Percentiles rank a stretch among this genome's conserved stretches.
phyloP scores from a whole-genome alignment of 2,888 invertebrate species.

The Oscheius onirici region DNA sequence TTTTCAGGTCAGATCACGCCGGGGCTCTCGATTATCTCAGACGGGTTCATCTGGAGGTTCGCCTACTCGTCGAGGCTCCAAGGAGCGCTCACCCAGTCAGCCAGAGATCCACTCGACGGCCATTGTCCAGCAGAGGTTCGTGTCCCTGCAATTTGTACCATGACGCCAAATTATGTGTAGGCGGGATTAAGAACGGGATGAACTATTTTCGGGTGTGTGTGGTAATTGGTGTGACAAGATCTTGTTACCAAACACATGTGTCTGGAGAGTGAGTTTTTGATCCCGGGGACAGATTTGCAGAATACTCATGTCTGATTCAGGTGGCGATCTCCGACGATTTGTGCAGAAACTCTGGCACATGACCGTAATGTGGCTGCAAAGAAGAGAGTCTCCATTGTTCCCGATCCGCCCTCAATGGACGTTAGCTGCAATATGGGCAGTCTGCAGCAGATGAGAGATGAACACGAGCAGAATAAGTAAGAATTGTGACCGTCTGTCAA shows the following conservation, averaged over 20 bases:
- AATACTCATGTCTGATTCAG: conserved; percentile 32
- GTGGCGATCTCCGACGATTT: conserved; percentile 62
- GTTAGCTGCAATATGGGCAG: conserved; percentile 52
- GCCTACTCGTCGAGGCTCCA: conserved; percentile 56
- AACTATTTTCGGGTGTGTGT: not conserved
- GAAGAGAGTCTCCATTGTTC: conserved; percentile 59
- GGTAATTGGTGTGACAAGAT: conserved; percentile 22
- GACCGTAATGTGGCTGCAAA: conserved; percentile 56
- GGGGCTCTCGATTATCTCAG: conserved; percentile 58
- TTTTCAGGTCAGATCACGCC: conserved; percentile 49
- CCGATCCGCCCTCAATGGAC: conserved; percentile 62
- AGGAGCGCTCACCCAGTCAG: conserved; percentile 59
- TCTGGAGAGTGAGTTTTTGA: not conserved
- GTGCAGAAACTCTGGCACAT: conserved; percentile 61
- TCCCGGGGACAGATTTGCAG: not conserved
- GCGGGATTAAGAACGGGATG: not conserved
- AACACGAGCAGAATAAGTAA: conserved; percentile 51
- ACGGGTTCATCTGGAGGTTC: conserved; percentile 55
- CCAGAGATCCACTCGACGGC: conserved; percentile 59
- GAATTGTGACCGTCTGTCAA: not conserved
- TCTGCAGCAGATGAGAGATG: conserved; percentile 54
- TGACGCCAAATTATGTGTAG: not conserved
- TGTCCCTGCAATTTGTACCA: not conserved
- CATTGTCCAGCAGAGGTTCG: conserved; percentile 55
- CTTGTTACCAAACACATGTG: conserved; percentile 13